Conservation (phyloP, 2,113 vertebrate species). For the Xenopus tropicalis region UCB_Xtro_10.0 CM004448.2:45145501-45146000, state of each 20-base stretch:
- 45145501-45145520: constrained; percentile 19
- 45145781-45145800: constrained; percentile 1
- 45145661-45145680: constrained; percentile 32
- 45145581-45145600: constrained; percentile 44
- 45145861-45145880: constrained; percentile 38
- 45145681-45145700: constrained; percentile 37
- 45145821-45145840: not conserved
- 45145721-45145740: constrained; percentile 33
- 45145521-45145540: constrained; percentile 24
- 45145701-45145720: constrained; percentile 19
- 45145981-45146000: constrained; percentile 23
- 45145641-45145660: constrained; percentile 32
- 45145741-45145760: constrained; percentile 30
- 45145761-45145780: constrained; percentile 27
- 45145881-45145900: constrained; percentile 40
- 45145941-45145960: constrained; percentile 37
- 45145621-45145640: constrained; percentile 25
- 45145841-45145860: constrained; percentile 16
- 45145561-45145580: constrained; percentile 34
- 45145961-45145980: constrained; percentile 37
- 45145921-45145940: constrained; percentile 35
- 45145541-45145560: constrained; percentile 37
- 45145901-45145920: constrained; percentile 41
- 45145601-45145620: constrained; percentile 42
- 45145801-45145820: not conserved